phyloP scores from a whole-genome alignment of 2,113 vertebrate species.

The Chaetodon trifascialis region DNA sequence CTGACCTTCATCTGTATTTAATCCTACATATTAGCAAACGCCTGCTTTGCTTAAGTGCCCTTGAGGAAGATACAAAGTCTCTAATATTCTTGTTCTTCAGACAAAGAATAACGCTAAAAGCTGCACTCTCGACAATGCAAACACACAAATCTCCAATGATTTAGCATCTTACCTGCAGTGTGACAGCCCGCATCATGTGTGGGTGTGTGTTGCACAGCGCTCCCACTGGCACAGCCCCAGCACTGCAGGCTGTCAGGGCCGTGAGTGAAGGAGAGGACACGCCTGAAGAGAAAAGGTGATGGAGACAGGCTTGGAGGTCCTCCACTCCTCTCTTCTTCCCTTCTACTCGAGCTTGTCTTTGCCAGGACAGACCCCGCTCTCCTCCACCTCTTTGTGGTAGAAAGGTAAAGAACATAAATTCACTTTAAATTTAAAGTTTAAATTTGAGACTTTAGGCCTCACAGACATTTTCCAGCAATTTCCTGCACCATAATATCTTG shows the following conservation, averaged over 20 bases:
- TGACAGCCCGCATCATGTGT: constrained; percentile 86
- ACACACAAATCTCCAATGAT: neutral
- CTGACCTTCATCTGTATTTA: neutral
- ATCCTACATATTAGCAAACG: neutral
- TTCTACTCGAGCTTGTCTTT: constrained; percentile 86
- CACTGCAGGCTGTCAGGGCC: constrained; percentile 89
- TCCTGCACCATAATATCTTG: neutral
- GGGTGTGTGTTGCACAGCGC: constrained; percentile 91
- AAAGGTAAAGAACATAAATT: constrained; percentile 1
- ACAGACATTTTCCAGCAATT: neutral
- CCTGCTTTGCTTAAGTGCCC: neutral
- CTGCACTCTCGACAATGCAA: neutral
- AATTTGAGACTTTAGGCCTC: neutral
- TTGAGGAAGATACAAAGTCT: neutral
- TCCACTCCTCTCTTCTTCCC: constrained; percentile 90
- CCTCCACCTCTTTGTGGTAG: constrained; percentile 91
- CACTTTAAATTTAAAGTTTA: neutral
- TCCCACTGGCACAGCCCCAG: constrained; percentile 93
- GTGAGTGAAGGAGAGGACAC: constrained; percentile 89
- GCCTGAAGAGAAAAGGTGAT: constrained; percentile 86
- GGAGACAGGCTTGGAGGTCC: constrained; percentile 91
- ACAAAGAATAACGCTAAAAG: neutral
- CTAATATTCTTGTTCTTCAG: neutral
- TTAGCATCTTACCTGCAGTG: constrained; percentile 87
- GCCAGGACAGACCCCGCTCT: constrained; percentile 92